phyloP scores from a whole-genome alignment of 2,797 vertebrate species.

The Orestias chungarensis region DNA sequence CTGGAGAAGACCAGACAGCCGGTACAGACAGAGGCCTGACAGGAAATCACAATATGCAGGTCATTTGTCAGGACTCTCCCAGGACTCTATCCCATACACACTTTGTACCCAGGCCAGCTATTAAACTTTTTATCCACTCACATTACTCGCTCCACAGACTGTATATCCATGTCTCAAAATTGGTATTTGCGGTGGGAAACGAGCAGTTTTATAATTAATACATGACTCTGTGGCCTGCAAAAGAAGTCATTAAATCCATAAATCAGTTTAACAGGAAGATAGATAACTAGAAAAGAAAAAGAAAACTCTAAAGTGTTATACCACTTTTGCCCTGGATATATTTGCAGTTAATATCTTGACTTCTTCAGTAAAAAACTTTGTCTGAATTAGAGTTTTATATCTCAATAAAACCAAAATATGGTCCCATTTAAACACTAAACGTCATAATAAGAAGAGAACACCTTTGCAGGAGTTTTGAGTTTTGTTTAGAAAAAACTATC shows the following conservation, averaged over 20 bases:
- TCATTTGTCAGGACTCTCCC: slow-evolving; percentile 56
- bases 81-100: slow-evolving; percentile 30
- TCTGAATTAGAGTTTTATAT: neutral
- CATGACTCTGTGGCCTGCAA: slow-evolving; percentile 34
- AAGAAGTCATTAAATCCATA: slow-evolving; percentile 31
- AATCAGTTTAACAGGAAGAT: slow-evolving; percentile 35
- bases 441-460: neutral
- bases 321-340: neutral
- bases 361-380: neutral
- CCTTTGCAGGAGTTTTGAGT: no score
- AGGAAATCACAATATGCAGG: slow-evolving; percentile 23
- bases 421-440: neutral
- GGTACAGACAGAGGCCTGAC: slow-evolving; percentile 3
- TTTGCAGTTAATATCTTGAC: neutral
- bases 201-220: slow-evolving; percentile 42
- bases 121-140: slow-evolving; percentile 40
- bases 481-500: no score
- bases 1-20: slow-evolving; percentile 9
- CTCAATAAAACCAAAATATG: neutral
- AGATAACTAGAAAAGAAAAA: slow-evolving; percentile 15
- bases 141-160: slow-evolving; percentile 11
- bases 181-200: slow-evolving; percentile 48
- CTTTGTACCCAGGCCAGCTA: slow-evolving; percentile 21
- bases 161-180: slow-evolving; percentile 23
- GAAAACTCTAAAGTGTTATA: neutral